A percentile compares a stretch with the other conserved stretches of the same genome.
Evolutionary conservation across 2,888 invertebrate genomes (phyloP).

Genomic region (Ophioninae sp.): DNA sequence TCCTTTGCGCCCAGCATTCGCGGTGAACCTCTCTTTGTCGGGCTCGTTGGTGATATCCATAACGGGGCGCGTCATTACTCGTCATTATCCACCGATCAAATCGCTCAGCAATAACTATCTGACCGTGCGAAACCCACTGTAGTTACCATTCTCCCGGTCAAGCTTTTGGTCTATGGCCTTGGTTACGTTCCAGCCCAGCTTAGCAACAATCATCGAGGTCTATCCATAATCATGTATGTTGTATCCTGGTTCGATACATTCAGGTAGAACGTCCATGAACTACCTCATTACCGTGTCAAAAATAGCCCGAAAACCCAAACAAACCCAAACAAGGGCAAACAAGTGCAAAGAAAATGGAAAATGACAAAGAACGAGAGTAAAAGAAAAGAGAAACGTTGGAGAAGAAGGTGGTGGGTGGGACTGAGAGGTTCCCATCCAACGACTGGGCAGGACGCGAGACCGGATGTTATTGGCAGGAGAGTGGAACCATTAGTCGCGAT

Average conservation of each 20-base stretch:
- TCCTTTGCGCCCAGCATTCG: slow-evolving; percentile 51
- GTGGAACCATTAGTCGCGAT: slow-evolving; percentile 80
- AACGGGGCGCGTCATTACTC: slow-evolving; percentile 78
- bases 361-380: slow-evolving; percentile 18
- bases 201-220: slow-evolving; percentile 60
- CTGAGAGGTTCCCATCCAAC: slow-evolving; percentile 58
- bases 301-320: no score
- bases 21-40: slow-evolving; percentile 41
- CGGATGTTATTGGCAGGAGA: slow-evolving; percentile 81
- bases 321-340: neutral
- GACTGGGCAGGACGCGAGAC: slow-evolving; percentile 67
- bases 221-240: slow-evolving; percentile 27
- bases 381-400: slow-evolving; percentile 44
- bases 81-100: slow-evolving; percentile 80
- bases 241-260: slow-evolving; percentile 39
- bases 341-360: neutral
- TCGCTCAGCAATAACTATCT: slow-evolving; percentile 78
- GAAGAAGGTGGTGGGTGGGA: slow-evolving; percentile 50
- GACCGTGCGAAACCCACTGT: slow-evolving; percentile 65
- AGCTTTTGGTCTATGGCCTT: slow-evolving; percentile 47
- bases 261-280: neutral
- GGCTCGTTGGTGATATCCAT: slow-evolving; percentile 67
- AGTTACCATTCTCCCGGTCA: slow-evolving; percentile 40
- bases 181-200: slow-evolving; percentile 59
- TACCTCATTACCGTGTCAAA: no score